These are phyloP conservation scores for Spea multiplicata DNA, from an alignment of 2,113 vertebrate genomes.

Conservation along the genomic window DNA sequence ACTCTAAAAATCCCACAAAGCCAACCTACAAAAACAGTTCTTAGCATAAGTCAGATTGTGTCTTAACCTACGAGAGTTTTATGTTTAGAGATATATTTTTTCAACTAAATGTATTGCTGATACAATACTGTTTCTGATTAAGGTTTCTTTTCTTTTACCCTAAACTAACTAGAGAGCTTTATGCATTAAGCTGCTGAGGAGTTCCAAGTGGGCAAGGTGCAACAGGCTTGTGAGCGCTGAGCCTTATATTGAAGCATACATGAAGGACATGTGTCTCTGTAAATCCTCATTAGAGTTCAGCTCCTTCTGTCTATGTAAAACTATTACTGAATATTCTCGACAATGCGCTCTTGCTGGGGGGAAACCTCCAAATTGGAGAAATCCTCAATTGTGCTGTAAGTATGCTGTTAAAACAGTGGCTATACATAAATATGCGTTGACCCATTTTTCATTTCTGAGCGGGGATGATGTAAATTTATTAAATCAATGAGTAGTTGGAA, in stretches of 20 bases:
- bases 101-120: too few species aligned
- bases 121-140: too few species aligned
- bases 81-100: too few species aligned
- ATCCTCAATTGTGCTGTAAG: slow-evolving; percentile 67
- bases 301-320: slow-evolving; percentile 64
- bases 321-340: slow-evolving; percentile 71
- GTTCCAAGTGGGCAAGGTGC: slow-evolving; percentile 51
- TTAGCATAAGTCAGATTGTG: too few species aligned
- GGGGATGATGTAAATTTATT: too few species aligned
- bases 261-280: slow-evolving; percentile 67
- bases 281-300: background rate
- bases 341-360: slow-evolving; percentile 75
- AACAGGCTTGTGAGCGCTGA: slow-evolving; percentile 53
- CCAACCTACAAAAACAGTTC: too few species aligned
- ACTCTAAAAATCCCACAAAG: too few species aligned
- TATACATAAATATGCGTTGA: too few species aligned
- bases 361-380: slow-evolving; percentile 68
- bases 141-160: too few species aligned
- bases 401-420: background rate
- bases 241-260: slow-evolving; percentile 64
- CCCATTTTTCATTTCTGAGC: too few species aligned
- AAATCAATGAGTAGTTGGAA: too few species aligned
- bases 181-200: slow-evolving; percentile 18
- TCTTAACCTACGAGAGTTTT: too few species aligned
- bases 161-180: slow-evolving; percentile 4